phyloP scores from a whole-genome alignment of 2,797 vertebrate species.

The Sebastes taczanowskii region DNA sequence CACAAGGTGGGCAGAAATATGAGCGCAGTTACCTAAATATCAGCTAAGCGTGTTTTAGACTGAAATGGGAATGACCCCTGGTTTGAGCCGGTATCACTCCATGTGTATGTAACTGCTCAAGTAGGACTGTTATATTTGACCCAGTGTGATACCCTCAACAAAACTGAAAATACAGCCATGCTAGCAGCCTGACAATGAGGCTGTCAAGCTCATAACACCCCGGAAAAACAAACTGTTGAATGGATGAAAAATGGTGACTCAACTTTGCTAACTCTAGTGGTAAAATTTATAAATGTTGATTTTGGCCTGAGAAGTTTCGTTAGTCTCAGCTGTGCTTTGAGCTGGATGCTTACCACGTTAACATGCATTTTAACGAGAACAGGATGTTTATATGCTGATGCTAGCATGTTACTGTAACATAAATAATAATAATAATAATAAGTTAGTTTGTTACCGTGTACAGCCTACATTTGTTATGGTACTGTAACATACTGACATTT shows the following conservation, averaged over 20 bases:
- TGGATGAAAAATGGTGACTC: background rate
- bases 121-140: background rate
- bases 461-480: background rate
- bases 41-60: background rate
- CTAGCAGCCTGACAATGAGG: background rate
- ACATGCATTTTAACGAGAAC: background rate
- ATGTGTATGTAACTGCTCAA: background rate
- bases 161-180: background rate
- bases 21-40: background rate
- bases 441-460: too few relatives aligned
- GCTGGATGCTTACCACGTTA: background rate
- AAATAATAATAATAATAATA: background rate
- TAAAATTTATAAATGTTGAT: too few relatives aligned
- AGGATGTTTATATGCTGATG: background rate
- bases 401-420: background rate
- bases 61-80: background rate
- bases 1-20: conserved; percentile 88
- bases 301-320: background rate
- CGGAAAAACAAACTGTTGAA: background rate
- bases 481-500: background rate
- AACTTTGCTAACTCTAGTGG: background rate
- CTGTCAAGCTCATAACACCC: background rate
- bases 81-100: background rate
- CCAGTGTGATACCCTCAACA: background rate
- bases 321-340: background rate